Conservation (phyloP, 2,113 vertebrate species). For the Fregetta grallaria region DNA sequence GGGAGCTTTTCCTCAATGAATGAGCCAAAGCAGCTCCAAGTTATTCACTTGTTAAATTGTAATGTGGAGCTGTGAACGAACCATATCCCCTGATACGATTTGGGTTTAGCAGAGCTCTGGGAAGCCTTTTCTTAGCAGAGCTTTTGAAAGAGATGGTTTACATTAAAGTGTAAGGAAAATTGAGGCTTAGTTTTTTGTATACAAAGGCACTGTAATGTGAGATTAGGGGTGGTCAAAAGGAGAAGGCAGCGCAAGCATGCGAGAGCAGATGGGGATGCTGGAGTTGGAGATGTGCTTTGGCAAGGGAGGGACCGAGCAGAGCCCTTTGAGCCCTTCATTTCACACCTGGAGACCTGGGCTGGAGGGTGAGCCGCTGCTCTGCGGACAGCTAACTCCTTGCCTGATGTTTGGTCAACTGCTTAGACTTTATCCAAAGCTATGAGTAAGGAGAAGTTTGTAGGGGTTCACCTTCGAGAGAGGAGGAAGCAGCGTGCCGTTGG, state of each 20-base stretch:
- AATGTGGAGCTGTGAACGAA: not conserved
- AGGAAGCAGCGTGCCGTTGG: not conserved
- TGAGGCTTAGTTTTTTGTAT: not conserved
- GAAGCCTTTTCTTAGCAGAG: not conserved
- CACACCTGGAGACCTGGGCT: not conserved
- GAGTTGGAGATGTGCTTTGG: not conserved
- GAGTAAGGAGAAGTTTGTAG: not conserved
- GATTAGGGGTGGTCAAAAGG: not conserved
- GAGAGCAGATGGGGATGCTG: not conserved
- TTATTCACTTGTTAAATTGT: not conserved
- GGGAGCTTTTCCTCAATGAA: not conserved
- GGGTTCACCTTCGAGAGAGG: not conserved
- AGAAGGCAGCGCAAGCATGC: fast-evolving
- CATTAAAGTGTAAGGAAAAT: not conserved
- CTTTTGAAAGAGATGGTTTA: not conserved
- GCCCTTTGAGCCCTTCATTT: not conserved
- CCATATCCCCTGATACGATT: fast-evolving
- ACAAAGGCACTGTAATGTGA: not conserved
- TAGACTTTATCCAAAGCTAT: not conserved
- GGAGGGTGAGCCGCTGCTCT: not conserved
- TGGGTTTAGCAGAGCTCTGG: not conserved
- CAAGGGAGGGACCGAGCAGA: not conserved
- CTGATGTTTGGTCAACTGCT: not conserved
- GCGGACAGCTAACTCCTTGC: not conserved
- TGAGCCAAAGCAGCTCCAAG: not conserved